Evolutionary conservation across 2,797 vertebrate species (phyloP), one percentile per base, ranked within the genome.

Genomic region (Phataginus tricuspis): DNA sequence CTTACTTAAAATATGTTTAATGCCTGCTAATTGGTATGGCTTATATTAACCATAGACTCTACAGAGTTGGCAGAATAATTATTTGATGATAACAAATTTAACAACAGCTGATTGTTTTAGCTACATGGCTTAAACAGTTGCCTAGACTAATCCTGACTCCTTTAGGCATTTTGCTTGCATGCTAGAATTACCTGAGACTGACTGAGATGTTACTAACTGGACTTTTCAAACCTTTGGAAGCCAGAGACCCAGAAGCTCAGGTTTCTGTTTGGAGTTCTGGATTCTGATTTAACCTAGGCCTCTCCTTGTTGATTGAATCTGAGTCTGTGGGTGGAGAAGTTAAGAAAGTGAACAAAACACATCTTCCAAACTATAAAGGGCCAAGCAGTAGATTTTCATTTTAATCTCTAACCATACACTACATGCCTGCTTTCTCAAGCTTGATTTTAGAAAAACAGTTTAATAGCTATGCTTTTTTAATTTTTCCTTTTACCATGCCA

Each of bases 11-110:
- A 18, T 23, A 79, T 18, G 1, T 34, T 68, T 90, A 37, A 68
- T 74, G 45, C 37, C 27, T 86, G 34, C 23, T 86, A 85, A 69
- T 31, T 57, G 29, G 69, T 69, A 92, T 45, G 27, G 64, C 25
- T 88, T 75, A 75, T 85, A 59, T 34, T 87, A 77, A 59, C 15
- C 23, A 69, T 18, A 78, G n/a, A 90, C 16, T n/a, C 53, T 91
- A 61, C 5, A 77, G 37, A 80, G 39, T 51, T 96, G 16, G 86
- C 34, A 95, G 83, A 95, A 83, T 86, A 78, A 78, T 75, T 94
- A 80, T 39, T 87, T 57, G 74, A 77, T 27, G 59, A 39, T 34
- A 90, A 42, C 23, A 84, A 86, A 82, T 80, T 71, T 69, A 87
- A 94, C 27, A n/a, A 57, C 3, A 45, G n/a, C 16, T 86, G 63